Percentiles rank a stretch among this genome's conserved stretches.
phyloP scores from a whole-genome alignment of 92 coral and sea anemone species.

The Umimayanthus chanpuru region DNA sequence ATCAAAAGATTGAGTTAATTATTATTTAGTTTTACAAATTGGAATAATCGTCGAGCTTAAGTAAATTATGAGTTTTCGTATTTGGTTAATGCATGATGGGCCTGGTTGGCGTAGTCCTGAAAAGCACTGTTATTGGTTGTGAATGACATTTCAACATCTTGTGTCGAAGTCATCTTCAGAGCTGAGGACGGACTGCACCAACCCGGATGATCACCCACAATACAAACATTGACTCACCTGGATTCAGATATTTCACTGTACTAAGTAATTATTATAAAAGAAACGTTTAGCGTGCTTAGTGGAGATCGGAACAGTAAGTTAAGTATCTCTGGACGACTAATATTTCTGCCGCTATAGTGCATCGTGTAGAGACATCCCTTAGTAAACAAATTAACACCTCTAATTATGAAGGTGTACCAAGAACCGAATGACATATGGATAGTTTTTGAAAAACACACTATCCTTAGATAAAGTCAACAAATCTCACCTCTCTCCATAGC shows the following conservation, averaged over 20 bases:
- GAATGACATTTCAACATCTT: too few species aligned
- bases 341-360: background rate
- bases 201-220: too few species aligned
- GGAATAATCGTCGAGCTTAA: background rate
- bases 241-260: too few species aligned
- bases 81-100: too few species aligned
- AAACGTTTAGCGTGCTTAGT: too few species aligned
- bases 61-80: background rate
- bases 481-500: conserved; percentile 13
- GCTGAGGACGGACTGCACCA: too few species aligned
- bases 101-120: too few species aligned
- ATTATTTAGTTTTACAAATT: background rate
- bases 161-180: too few species aligned
- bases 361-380: background rate
- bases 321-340: background rate
- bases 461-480: background rate
- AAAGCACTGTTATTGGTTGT: too few species aligned
- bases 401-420: background rate
- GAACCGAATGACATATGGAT: background rate
- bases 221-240: too few species aligned
- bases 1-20: background rate
- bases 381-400: conserved; percentile 9
- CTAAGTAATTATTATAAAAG: too few species aligned
- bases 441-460: too few species aligned
- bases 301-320: background rate